Evolutionary conservation across 1,140 invertebrate species (phyloP).

Genomic region (Oncopeltus fasciatus): DNA sequence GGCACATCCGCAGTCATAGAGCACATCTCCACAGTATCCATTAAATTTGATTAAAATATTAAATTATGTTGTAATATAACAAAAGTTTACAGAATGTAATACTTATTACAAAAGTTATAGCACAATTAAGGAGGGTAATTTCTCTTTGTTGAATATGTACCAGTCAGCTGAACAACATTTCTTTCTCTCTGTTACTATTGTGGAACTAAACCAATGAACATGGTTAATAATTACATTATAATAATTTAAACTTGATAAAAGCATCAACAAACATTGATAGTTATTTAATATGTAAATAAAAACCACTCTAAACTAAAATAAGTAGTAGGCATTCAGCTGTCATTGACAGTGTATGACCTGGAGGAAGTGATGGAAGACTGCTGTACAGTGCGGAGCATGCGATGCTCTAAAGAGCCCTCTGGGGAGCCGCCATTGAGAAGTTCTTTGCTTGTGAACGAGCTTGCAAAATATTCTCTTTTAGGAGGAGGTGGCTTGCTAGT

Average conservation of each 20-base stretch:
- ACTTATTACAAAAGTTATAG: too few species aligned
- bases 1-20: too few species aligned
- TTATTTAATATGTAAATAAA: neutral
- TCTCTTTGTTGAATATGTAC: too few species aligned
- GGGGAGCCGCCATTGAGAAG: neutral
- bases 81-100: too few species aligned
- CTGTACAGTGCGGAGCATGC: neutral
- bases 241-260: neutral
- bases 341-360: neutral
- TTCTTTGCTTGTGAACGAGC: neutral
- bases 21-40: too few species aligned
- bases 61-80: too few species aligned
- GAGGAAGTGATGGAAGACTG: neutral
- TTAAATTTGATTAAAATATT: too few species aligned
- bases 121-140: too few species aligned
- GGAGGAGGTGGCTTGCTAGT: neutral
- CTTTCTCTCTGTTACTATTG: too few species aligned
- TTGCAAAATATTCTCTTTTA: conserved; percentile 1
- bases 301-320: neutral
- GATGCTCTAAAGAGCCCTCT: neutral
- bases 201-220: too few species aligned
- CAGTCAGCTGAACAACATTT: too few species aligned
- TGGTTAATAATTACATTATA: neutral
- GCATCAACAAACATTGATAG: neutral
- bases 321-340: neutral